Percentiles rank a stretch among this genome's conserved stretches.
Conservation (phyloP, 2,113 vertebrate genomes). For the Parus major region DNA sequence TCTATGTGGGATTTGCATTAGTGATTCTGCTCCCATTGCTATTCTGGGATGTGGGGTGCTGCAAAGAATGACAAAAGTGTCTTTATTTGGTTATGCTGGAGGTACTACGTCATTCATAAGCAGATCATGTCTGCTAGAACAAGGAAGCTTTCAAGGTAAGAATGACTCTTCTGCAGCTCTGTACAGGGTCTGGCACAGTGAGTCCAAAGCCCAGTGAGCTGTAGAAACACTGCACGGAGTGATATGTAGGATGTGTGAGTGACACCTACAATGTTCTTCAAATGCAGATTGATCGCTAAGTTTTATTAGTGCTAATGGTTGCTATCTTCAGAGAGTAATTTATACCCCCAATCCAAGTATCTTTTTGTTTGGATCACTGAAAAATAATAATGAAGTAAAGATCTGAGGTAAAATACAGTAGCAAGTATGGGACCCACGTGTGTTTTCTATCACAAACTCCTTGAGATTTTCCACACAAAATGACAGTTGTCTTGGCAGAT, state of each 20-base stretch:
- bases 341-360: neutral
- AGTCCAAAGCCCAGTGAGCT: neutral
- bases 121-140: neutral
- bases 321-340: neutral
- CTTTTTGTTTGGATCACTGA: neutral
- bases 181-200: neutral
- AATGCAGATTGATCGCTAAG: neutral
- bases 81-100: neutral
- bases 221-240: neutral
- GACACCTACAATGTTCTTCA: neutral
- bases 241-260: neutral
- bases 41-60: neutral
- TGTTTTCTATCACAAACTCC: neutral
- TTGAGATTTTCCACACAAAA: neutral
- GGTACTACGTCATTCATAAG: neutral
- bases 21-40: neutral
- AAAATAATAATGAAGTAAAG: neutral
- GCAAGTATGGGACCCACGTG: neutral
- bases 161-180: neutral
- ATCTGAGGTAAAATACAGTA: neutral
- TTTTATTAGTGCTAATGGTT: conserved; percentile 20
- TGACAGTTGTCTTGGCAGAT: neutral
- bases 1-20: neutral
- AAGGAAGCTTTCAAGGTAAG: neutral
- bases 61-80: neutral